These are phyloP conservation scores for Antechinus flavipes DNA, from an alignment of 2,113 vertebrate genomes.

Conservation along the genomic window DNA sequence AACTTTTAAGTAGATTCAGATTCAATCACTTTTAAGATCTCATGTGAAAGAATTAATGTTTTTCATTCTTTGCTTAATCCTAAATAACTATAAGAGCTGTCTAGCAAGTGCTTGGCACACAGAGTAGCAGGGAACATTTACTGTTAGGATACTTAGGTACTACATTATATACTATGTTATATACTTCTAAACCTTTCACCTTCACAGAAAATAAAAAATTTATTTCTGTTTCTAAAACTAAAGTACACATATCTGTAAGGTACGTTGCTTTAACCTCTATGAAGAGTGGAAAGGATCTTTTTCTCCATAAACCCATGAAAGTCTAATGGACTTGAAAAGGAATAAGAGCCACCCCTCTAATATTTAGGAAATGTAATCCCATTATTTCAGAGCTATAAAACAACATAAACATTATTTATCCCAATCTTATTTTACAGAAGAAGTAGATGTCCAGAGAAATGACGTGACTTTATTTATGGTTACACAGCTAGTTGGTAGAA, in stretches of 20 bases:
- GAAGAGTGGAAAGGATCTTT: not conserved
- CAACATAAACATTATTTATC: not conserved
- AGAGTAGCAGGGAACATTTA: not conserved
- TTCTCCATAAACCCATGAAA: slow-evolving; percentile 43
- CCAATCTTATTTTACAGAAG: not conserved
- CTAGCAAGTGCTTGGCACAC: not conserved
- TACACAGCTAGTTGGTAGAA: not conserved
- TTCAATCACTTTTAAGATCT: not conserved
- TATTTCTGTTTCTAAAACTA: not conserved
- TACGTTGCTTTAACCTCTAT: not conserved
- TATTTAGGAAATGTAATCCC: slow-evolving; percentile 8
- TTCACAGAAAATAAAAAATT: not conserved
- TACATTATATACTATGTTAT: too few species aligned
- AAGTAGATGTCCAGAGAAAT: not conserved
- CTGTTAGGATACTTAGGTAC: not conserved
- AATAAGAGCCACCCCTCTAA: not conserved
- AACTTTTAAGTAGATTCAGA: not conserved
- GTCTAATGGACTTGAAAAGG: slow-evolving; percentile 10
- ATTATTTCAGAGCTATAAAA: not conserved
- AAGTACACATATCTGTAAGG: not conserved
- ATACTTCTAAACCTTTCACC: not conserved
- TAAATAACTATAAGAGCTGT: not conserved
- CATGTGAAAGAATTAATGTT: not conserved
- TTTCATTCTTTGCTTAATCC: not conserved
- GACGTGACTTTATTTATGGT: not conserved